Evolutionary conservation across 2,888 invertebrate genomes (phyloP).

Genomic region (Cactoblastis cactorum): DNA sequence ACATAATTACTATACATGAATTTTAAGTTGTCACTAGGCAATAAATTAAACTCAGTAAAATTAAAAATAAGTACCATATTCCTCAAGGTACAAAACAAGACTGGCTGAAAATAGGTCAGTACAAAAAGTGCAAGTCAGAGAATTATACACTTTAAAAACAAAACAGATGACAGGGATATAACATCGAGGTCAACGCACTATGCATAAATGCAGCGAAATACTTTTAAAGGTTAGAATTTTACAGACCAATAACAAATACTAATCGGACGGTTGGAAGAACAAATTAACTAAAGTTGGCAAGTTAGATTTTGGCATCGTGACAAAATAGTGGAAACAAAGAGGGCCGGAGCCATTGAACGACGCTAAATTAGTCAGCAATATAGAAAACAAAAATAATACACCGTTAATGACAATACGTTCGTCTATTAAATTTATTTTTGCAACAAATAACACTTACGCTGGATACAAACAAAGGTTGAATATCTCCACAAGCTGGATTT

Average conservation of each 20-base stretch:
- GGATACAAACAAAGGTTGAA: constrained; percentile 16
- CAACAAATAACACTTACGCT: constrained; percentile 24
- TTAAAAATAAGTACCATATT: not conserved
- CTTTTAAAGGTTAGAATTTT: constrained; percentile 14
- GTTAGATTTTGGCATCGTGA: constrained; percentile 30
- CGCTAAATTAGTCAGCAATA: constrained; percentile 48
- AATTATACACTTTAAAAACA: not conserved
- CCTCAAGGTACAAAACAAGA: not conserved
- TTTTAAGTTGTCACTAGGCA: too few species aligned
- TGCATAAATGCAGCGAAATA: not conserved
- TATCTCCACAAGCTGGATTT: constrained; percentile 19
- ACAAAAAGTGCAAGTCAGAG: constrained; percentile 14
- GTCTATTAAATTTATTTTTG: constrained; percentile 1
- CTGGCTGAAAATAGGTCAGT: not conserved
- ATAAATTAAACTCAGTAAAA: too few species aligned
- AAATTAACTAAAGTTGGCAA: constrained; percentile 15
- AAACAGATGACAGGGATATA: constrained; percentile 12
- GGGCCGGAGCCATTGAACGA: constrained; percentile 16
- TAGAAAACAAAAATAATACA: constrained; percentile 42
- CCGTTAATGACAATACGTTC: not conserved
- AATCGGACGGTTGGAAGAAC: not conserved
- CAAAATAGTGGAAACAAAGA: constrained; percentile 28
- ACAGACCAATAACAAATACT: not conserved
- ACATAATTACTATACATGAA: too few species aligned
- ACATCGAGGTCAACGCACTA: constrained; percentile 6